These are phyloP conservation scores for Cercopithecus mitis DNA, from an alignment of 2,797 vertebrate species.

Conservation along the genomic window DNA sequence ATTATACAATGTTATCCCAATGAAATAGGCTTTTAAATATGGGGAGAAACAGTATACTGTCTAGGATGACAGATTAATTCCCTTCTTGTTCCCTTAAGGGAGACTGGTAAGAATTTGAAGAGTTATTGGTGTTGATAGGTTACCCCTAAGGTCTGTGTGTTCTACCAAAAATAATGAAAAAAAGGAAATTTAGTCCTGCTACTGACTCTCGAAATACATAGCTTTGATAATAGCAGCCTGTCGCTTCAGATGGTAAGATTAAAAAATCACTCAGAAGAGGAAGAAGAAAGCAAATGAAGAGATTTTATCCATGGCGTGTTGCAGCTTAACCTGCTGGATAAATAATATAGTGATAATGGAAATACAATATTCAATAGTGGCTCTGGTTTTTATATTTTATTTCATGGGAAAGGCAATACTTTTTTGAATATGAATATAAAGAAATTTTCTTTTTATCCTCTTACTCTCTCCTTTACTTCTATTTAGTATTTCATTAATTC, in stretches of 20 bases:
- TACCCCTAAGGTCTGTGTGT: slow-evolving; percentile 47
- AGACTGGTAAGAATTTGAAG: slow-evolving; percentile 41
- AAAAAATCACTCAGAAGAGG: slow-evolving; percentile 33
- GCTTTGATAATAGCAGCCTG: slow-evolving; percentile 62
- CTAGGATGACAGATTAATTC: slow-evolving; percentile 63
- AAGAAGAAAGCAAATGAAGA: slow-evolving; percentile 55
- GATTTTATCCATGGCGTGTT: slow-evolving; percentile 8
- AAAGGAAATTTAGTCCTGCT: slow-evolving; percentile 40
- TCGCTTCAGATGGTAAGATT: slow-evolving; percentile 45
- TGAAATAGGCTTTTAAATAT: slow-evolving; percentile 53
- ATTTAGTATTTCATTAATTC: slow-evolving; percentile 35
- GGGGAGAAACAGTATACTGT: background rate
- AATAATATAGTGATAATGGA: background rate
- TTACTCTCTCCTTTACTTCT: background rate
- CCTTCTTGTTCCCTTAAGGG: slow-evolving; percentile 9
- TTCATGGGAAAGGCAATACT: slow-evolving; percentile 15
- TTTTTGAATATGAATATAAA: background rate
- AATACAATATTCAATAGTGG: background rate
- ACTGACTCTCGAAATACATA: slow-evolving; percentile 18
- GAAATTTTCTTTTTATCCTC: background rate
- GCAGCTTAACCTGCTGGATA: slow-evolving; percentile 20
- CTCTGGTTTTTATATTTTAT: background rate
- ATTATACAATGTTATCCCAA: slow-evolving; percentile 14
- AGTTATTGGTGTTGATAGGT: background rate
- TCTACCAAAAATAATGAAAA: slow-evolving; percentile 68